Base-by-base conservation (phyloP, 2,888 invertebrate genomes). In the Euphydryas editha region DNA sequence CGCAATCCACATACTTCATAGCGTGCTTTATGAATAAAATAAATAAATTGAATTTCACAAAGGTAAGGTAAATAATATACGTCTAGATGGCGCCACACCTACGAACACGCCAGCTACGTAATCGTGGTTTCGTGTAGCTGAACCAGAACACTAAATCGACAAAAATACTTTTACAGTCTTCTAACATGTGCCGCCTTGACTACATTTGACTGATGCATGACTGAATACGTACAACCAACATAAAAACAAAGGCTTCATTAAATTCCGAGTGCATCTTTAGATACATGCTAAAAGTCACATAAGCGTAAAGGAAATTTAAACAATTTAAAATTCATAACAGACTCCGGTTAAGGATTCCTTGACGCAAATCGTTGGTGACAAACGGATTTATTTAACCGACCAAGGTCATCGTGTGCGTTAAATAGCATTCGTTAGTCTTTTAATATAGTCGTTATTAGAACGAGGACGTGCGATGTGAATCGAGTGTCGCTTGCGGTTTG, bases 321-420 rank as follows among this genome's bases (percentile, higher is more conserved):
- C 17, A 8, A 54, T 47, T 68, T 65, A 54, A 59, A 61, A 68
- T 68, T 68, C 68, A 65, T 59, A 59, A 59, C 65, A 42, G 62
- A 65, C 47, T 42, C 11, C 47, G 39, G 46, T 68, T 36, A 54
- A 37, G 65, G 62, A 65, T 59, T 68, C 68, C 59, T 69, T 54
- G 49, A 58, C 58, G 63, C 47, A 51, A 56, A 59, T 39, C 63
- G 65, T 62, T 62, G 65, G 68, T 70, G 68, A 69, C 67, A 66
- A 49, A 21, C 30, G 24, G 51, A 56, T 67, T 55, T 58, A 66
- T 56, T 63, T 20, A 46, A 67, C 47, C 24, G 59, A 61, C 67
- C 72, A 75, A 75, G 74, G 74, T 71, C 69, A 61, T 59, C 69
- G 17, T 49, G 70, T 62, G 70, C 68, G 66, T 65, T 66, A 69